Base-by-base conservation (phyloP, 2,888 invertebrate species). In the Apoda limacodes region DNA sequence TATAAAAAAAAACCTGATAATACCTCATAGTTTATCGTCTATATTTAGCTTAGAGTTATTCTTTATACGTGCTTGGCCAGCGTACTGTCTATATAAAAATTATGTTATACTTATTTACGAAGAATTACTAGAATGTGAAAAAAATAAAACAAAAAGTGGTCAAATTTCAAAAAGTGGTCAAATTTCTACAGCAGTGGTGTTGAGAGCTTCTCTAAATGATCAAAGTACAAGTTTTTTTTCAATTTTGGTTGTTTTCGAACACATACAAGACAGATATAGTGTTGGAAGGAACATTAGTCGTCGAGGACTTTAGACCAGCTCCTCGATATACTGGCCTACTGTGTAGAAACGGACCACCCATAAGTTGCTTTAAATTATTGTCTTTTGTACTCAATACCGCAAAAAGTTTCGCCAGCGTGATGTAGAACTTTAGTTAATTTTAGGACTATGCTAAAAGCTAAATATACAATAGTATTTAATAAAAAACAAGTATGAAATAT, bases 131-230 rank as follows among this genome's bases (percentile, higher is more conserved):
- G n/a, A n/a, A n/a, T n/a, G n/a, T 12, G 9, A 7, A 9, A 15
- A 30, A 20, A 13, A 3, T n/a, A 17, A 7, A 9, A 13, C 34
- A 67, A 69, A 67, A 55, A 41, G 63, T 60, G 63, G 57, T 69
- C 72, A 35, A 49, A 37, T 37, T n/a, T n/a, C n/a, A 17, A 17
- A 17, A 7, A 7, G 17, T 17, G 17, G 17, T 17, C 17, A 7
- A 7, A 5, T 12, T 60, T 64, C 75, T 76, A 74, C 72, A 50
- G 37, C 71, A 74, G 76, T 71, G 62, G 69, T 52, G 62, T 62
- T 69, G 76, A 76, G 75, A 66, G 37, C 30, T 52, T 61, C 72
- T 75, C 75, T 70, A 72, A 62, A 71, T 60, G 64, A 72, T 68
- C 67, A 71, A 57, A 6, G 51, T 48, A 58, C 63, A 65, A 60